Base-by-base conservation (phyloP, 2,113 vertebrate species). In the Tetraodon nigroviridis region DNA sequence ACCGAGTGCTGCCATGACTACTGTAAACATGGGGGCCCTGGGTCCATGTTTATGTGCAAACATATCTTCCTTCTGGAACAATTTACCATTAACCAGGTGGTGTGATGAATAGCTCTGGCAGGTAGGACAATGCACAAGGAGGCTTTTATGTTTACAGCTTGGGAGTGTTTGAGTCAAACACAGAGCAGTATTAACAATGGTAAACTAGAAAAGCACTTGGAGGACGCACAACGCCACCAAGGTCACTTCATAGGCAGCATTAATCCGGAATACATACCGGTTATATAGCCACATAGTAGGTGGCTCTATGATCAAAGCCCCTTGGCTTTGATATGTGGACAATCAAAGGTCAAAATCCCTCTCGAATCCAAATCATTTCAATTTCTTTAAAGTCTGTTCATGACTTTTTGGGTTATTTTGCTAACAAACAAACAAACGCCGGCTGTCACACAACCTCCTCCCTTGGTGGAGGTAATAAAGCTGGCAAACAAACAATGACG, bases 71-170 rank as follows among this genome's bases (percentile, higher is more conserved):
- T 94, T 93, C 93, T 93, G 93, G 93, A 94, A 92, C 91, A 93
- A 98, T 98, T 98, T 97, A 96, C 96, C 94, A 98, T 97, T 98
- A 98, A 97, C 95, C 95, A 97, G 96, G 95, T 97, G 93, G 93
- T 95, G 94, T 90, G 92, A 96, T 94, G 93, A 93, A 94, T 91
- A 92, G 90, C 93, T 89, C 92, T 94, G 92, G 92, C 93, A 95
- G 94, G 94, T 95, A 94, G 94, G 91, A 95, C 88, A 89, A 90
- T 89, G 89, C 92, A 92, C 89, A 89, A 93, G 93, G 90, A 92
- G 92, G 91, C 91, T 91, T 92, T 92, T 94, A 91, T 93, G 92
- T 95, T 94, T 97, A 96, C 93, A 97, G 91, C 80, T 83, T 82
- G 81, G 86, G 81, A 81, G 82, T 72, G 80, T 67, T 78, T 72